These are phyloP conservation scores for Myrmecobius fasciatus DNA, from an alignment of 2,113 vertebrate species.

Conservation along the genomic window DNA sequence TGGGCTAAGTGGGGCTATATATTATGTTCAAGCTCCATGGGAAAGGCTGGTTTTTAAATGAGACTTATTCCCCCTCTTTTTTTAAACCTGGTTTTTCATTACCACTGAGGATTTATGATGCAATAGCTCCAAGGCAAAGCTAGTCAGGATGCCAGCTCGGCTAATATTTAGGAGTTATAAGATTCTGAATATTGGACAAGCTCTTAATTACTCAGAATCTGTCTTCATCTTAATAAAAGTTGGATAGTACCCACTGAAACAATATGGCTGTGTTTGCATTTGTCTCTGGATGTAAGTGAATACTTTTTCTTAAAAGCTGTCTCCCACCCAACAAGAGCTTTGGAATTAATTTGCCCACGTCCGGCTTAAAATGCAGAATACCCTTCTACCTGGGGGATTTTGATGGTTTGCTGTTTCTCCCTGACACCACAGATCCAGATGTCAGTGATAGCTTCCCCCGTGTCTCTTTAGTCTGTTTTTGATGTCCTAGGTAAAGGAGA, in stretches of 20 bases:
- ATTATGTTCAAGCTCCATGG: constrained; percentile 37
- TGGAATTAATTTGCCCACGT: constrained; percentile 75
- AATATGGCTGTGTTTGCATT: constrained; percentile 74
- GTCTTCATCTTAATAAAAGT: constrained; percentile 73
- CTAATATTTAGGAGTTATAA: constrained; percentile 75
- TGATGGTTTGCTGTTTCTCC: constrained; percentile 60
- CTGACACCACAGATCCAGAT: constrained; percentile 30
- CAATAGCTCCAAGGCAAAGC: constrained; percentile 48
- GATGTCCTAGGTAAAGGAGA: constrained; percentile 48
- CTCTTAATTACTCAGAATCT: constrained; percentile 76
- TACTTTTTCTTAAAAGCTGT: constrained; percentile 69
- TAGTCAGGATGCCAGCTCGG: constrained; percentile 52
- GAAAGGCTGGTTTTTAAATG: constrained; percentile 58
- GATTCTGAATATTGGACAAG: constrained; percentile 76
- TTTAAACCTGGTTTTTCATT: constrained; percentile 38
- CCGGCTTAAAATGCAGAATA: constrained; percentile 59
- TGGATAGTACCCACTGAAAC: constrained; percentile 71
- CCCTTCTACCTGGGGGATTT: constrained; percentile 1
- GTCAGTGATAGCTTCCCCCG: constrained; percentile 20
- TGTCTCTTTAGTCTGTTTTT: not conserved
- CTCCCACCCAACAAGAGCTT: constrained; percentile 63
- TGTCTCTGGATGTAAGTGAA: constrained; percentile 73
- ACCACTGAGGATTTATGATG: constrained; percentile 65
- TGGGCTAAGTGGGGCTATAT: constrained; percentile 1
- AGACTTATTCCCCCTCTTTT: constrained; percentile 53